Base-by-base conservation (phyloP, 2,888 invertebrate species). In the Euzophera pinguis region DNA sequence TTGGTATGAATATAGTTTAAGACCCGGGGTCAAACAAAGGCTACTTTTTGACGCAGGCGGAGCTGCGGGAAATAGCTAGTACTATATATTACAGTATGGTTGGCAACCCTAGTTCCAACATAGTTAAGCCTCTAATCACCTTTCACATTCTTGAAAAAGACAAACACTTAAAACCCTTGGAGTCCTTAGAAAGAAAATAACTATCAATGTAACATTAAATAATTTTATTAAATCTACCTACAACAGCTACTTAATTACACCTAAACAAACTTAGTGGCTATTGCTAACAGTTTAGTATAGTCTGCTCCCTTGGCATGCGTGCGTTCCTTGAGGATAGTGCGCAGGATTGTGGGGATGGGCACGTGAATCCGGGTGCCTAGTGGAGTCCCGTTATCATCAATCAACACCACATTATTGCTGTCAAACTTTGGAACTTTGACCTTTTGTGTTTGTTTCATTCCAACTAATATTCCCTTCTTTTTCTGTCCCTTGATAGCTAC, bases 401-500 rank as follows among this genome's bases (percentile, higher is more conserved):
- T 95, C 0, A 99, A 89, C 0, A 99, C 99, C 52, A 99, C 87
- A 84, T 99, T 99, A 78, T 99, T 99, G 70, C 95, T 96, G 79
- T 99, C 99, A 79, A 96, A 98, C 75, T 95, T 95, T 0, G 99
- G 98, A 35, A 97, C 92, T 79, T 95, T 95, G 0, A 94, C 82
- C 53, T 92, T 92, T 77, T 98, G 98, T 50, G 92, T 93, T 72
- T 96, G 95, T 73, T 95, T 97, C 47, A 97, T 86, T 0, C 99
- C 99, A 1, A 87, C 86, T 0, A 87, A 90, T 58, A 98, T 96
- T 4, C 95, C 99, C 75, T 96, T 97, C 75, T 97, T 98, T 92
- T 97, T 99, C 79, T 98, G 95, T 3, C 99, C 99, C 82, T 96
- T 96, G 57, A 99, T 96, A 2, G 99, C 98, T 10, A 99, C 95